phyloP scores from a whole-genome alignment of 2,797 vertebrate species.

The Gymnodraco acuticeps region DNA sequence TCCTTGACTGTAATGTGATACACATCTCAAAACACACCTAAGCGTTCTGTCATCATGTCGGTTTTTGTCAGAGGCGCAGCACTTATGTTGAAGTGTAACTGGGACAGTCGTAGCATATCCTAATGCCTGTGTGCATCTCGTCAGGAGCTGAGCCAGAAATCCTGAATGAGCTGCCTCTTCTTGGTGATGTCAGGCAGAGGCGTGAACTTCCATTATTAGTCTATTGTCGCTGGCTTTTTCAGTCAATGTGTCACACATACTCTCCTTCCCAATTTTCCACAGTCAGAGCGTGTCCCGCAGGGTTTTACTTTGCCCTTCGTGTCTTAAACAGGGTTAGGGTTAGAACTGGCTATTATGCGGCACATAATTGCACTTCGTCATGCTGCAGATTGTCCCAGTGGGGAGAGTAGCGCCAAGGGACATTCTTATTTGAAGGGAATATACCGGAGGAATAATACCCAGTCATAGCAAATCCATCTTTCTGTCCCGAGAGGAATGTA shows the following conservation, averaged over 20 bases:
- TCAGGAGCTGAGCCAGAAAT: conserved; percentile 56
- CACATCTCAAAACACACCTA: conserved; percentile 8
- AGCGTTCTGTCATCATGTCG: conserved; percentile 22
- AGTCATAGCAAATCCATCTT: conserved; percentile 77
- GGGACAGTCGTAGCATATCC: conserved; percentile 20
- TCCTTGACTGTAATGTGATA: conserved; percentile 4
- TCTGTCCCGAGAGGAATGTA: conserved; percentile 70
- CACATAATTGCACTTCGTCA: conserved; percentile 82
- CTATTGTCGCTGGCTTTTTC: conserved; percentile 75
- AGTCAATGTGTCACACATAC: conserved; percentile 76
- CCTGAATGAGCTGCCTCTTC: conserved; percentile 64
- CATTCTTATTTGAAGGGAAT: conserved; percentile 69
- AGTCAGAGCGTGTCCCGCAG: conserved; percentile 68
- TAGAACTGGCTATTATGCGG: conserved; percentile 79
- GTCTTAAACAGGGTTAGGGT: conserved; percentile 78
- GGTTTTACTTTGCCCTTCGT: conserved; percentile 72
- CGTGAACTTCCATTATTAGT: conserved; percentile 78
- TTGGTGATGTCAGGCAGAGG: conserved; percentile 64
- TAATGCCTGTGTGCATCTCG: conserved; percentile 58
- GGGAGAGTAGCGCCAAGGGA: conserved; percentile 61
- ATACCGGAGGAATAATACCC: conserved; percentile 67
- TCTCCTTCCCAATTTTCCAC: conserved; percentile 74
- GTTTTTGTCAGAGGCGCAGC: conserved; percentile 12
- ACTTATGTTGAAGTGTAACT: conserved; percentile 37
- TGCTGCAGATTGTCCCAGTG: conserved; percentile 77